phyloP scores from a whole-genome alignment of 1,140 invertebrate species.

The Globodera rostochiensis region DNA sequence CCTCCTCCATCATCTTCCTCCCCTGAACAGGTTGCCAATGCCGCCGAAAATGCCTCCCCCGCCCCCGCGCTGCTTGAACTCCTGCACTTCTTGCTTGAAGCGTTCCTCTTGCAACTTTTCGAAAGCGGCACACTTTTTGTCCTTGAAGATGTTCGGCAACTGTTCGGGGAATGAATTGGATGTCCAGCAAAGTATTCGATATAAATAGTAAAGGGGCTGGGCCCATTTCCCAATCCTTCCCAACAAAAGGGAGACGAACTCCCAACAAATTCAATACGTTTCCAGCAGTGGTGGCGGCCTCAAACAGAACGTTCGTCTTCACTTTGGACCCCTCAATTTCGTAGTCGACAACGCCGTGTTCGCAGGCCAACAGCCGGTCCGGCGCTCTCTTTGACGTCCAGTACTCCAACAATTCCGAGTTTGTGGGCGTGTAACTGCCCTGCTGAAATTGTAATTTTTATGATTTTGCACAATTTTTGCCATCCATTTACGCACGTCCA shows the following conservation, averaged over 20 bases:
- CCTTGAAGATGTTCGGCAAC: constrained; percentile 65
- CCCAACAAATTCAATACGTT: background rate
- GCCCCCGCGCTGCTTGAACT: constrained; percentile 56
- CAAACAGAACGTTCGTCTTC: constrained; percentile 64
- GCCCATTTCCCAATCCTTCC: background rate
- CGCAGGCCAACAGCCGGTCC: constrained; percentile 60
- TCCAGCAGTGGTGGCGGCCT: constrained; percentile 62
- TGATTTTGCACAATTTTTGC: background rate
- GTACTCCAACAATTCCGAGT: constrained; percentile 64
- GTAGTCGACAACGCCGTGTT: constrained; percentile 63
- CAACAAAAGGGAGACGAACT: too few species aligned
- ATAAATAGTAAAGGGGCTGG: too few species aligned
- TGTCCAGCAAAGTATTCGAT: too few species aligned
- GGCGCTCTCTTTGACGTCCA: constrained; percentile 64
- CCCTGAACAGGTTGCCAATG: constrained; percentile 33
- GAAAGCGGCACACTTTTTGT: constrained; percentile 63
- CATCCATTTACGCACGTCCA: constrained; percentile 49
- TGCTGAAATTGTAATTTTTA: constrained; percentile 48
- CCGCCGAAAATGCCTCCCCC: constrained; percentile 57
- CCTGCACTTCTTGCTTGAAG: constrained; percentile 62
- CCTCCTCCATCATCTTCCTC: background rate
- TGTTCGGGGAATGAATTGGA: constrained; percentile 30
- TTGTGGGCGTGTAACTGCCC: constrained; percentile 64
- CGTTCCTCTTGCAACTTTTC: constrained; percentile 62
- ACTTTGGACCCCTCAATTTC: constrained; percentile 65